phyloP scores from a whole-genome alignment of 2,888 invertebrate genomes.

The Torymus auratus region DNA sequence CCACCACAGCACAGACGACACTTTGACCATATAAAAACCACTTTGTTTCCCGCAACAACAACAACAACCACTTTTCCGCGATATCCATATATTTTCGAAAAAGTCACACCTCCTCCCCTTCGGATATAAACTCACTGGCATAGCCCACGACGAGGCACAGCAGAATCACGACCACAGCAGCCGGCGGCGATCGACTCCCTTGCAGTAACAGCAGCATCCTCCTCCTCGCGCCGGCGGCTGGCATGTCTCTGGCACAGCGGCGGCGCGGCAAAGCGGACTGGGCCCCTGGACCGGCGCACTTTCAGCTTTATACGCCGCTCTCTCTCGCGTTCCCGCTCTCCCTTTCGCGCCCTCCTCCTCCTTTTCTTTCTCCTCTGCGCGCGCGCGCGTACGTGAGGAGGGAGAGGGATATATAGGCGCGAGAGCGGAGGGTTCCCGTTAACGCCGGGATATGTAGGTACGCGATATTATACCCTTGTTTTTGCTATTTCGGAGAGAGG shows the following conservation, averaged over 20 bases:
- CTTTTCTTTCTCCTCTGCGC: conserved; percentile 4
- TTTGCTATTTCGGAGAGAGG: neutral
- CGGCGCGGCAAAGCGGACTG: conserved; percentile 62
- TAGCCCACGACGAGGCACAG: conserved; percentile 16
- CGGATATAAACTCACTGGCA: conserved; percentile 42
- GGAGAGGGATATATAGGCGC: neutral
- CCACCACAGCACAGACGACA: too few species aligned
- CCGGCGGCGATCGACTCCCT: conserved; percentile 54
- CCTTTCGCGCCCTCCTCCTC: conserved; percentile 13
- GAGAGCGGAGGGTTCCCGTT: conserved; percentile 62
- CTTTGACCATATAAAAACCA: too few species aligned
- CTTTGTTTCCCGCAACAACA: too few species aligned
- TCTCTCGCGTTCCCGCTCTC: conserved; percentile 25
- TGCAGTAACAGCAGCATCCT: conserved; percentile 69
- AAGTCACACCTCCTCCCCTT: too few species aligned
- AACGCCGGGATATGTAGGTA: conserved; percentile 54
- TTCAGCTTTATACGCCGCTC: conserved; percentile 72
- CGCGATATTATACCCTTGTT: neutral
- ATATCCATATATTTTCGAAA: too few species aligned
- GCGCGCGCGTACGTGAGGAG: neutral
- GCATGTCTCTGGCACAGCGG: neutral
- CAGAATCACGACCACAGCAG: neutral
- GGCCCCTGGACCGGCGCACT: conserved; percentile 72
- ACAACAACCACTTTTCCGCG: too few species aligned
- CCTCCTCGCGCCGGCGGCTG: conserved; percentile 68